Conservation (phyloP, 2,113 vertebrate species). For the Lagopus muta region DNA sequence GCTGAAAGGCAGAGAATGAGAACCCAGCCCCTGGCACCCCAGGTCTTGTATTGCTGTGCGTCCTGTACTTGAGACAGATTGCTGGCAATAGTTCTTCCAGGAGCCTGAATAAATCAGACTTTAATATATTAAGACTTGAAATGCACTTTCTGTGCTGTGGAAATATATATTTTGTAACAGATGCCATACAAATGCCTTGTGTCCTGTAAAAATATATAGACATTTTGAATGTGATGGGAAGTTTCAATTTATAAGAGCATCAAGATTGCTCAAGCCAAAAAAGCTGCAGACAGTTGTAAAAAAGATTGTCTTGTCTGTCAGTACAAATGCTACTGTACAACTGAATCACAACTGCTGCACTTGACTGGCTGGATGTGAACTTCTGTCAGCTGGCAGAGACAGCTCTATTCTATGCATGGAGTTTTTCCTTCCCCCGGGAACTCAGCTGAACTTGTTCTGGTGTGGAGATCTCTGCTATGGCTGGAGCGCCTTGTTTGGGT, state of each 20-base stretch:
- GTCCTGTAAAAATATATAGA: slow-evolving; percentile 73
- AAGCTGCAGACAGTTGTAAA: slow-evolving; percentile 67
- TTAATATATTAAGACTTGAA: slow-evolving; percentile 65
- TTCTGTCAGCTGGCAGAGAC: slow-evolving; percentile 59
- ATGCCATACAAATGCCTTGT: slow-evolving; percentile 68
- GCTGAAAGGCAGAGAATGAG: slow-evolving; percentile 10
- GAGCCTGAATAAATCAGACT: slow-evolving; percentile 61
- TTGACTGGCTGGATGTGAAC: slow-evolving; percentile 62
- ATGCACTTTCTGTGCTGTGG: slow-evolving; percentile 44
- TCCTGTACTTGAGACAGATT: slow-evolving; percentile 37
- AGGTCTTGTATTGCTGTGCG: background rate
- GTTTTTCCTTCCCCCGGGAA: background rate
- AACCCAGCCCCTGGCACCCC: background rate
- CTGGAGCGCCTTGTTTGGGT: background rate
- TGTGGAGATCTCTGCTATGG: background rate
- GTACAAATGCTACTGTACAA: slow-evolving; percentile 63
- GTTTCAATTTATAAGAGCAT: slow-evolving; percentile 66
- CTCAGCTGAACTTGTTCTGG: background rate
- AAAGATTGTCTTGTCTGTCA: slow-evolving; percentile 73
- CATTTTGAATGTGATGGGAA: slow-evolving; percentile 65
- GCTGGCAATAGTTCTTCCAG: slow-evolving; percentile 41
- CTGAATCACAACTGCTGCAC: slow-evolving; percentile 70
- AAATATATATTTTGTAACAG: slow-evolving; percentile 69
- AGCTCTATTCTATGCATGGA: slow-evolving; percentile 17
- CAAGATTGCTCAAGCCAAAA: slow-evolving; percentile 67